Conservation (phyloP, 1,140 invertebrate genomes). For the Kradibia gibbosae region DNA sequence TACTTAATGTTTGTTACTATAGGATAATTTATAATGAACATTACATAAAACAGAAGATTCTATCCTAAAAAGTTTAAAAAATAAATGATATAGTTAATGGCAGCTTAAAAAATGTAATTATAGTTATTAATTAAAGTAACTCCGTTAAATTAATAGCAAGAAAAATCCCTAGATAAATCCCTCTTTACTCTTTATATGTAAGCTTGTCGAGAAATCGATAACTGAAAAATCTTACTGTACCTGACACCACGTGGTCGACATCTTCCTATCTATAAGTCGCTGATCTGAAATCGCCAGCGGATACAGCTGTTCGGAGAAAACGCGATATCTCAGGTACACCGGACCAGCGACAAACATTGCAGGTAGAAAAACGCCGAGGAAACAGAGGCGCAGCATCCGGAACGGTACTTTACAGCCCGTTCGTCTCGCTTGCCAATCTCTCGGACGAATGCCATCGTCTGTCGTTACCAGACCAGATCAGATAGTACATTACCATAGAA, state of each 20-base stretch:
- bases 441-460: conserved; percentile 58
- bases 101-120: too few relatives aligned
- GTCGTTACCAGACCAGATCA: too few relatives aligned
- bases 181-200: too few relatives aligned
- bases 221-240: conserved; percentile 64
- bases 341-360: conserved; percentile 78
- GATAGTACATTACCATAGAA: too few relatives aligned
- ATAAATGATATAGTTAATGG: too few relatives aligned
- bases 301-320: conserved; percentile 80
- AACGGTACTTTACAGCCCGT: conserved; percentile 75
- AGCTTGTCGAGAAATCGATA: background rate
- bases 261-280: conserved; percentile 79
- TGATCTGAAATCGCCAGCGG: conserved; percentile 85
- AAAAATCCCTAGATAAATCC: too few relatives aligned
- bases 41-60: too few relatives aligned
- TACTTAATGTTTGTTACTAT: too few relatives aligned
- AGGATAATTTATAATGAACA: too few relatives aligned
- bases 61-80: too few relatives aligned
- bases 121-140: too few relatives aligned
- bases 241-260: conserved; percentile 86
- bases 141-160: too few relatives aligned
- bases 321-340: conserved; percentile 79
- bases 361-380: conserved; percentile 78
- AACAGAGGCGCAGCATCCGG: conserved; percentile 76
- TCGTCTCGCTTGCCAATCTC: conserved; percentile 68